These are phyloP conservation scores for Microcebus murinus DNA, from an alignment of 2,113 vertebrate species.

Conservation along the genomic window DNA sequence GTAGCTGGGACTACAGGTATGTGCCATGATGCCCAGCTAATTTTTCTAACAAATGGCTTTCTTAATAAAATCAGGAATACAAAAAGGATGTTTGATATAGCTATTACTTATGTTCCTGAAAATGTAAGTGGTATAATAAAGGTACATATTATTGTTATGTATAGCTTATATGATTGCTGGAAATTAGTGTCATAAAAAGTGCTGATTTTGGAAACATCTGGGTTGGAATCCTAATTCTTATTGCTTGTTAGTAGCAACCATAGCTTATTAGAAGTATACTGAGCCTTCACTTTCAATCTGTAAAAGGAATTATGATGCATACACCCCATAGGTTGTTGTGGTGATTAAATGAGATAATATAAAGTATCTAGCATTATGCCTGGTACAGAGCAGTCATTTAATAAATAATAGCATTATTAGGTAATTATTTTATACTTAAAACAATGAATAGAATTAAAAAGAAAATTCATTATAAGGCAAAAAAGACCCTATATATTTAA, in stretches of 20 bases:
- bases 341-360: not conserved
- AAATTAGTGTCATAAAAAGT: not conserved
- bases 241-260: not conserved
- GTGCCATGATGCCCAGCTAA: no score
- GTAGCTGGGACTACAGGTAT: no score
- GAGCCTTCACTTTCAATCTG: not conserved
- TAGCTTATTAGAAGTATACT: not conserved
- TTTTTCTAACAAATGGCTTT: not conserved
- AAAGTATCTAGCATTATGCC: not conserved
- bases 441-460: not conserved
- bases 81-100: not conserved
- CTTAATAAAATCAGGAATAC: not conserved
- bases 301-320: not conserved
- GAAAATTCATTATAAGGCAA: not conserved
- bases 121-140: not conserved
- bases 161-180: not conserved
- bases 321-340: not conserved
- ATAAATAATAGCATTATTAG: not conserved
- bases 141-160: not conserved
- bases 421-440: not conserved
- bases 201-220: not conserved
- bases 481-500: not conserved
- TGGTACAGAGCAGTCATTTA: not conserved
- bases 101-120: not conserved
- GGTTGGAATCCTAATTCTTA: not conserved